A percentile compares a stretch with the other conserved stretches of the same genome.
These are phyloP conservation scores for Scelioninae gen. 1 DNA, from an alignment of 2,888 invertebrate species.

Conservation along the genomic window DNA sequence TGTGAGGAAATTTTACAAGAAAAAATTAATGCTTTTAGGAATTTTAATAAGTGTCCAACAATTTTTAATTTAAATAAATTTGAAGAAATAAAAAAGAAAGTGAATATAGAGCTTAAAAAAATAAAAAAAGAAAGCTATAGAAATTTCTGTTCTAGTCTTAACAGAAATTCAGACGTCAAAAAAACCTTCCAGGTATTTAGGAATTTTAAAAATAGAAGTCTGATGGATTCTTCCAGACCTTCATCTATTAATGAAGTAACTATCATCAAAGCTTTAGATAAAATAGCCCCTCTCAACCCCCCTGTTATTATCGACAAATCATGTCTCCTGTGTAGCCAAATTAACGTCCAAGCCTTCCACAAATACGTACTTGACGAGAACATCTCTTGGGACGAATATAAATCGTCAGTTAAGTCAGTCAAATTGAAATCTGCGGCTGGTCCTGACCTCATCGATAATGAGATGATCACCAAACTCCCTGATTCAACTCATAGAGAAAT, in stretches of 20 bases:
- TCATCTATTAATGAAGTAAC: not conserved
- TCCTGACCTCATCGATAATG: conserved; percentile 25
- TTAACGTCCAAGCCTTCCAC: not conserved
- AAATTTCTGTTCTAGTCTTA: conserved; percentile 12
- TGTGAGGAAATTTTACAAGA: conserved; percentile 13
- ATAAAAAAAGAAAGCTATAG: conserved; percentile 34
- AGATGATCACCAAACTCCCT: conserved; percentile 6
- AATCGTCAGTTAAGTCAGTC: not conserved
- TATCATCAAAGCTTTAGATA: conserved; percentile 4
- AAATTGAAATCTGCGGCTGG: conserved; percentile 6
- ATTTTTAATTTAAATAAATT: conserved; percentile 6
- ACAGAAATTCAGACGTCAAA: conserved; percentile 10
- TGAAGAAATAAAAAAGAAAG: conserved; percentile 17
- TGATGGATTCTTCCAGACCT: not conserved
- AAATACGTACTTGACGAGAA: not conserved
- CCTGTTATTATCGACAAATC: not conserved
- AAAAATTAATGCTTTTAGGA: conserved; percentile 15
- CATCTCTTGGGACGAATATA: conserved; percentile 6
- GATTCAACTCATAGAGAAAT: not conserved
- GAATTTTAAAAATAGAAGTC: conserved; percentile 24
- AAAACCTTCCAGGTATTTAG: conserved; percentile 21
- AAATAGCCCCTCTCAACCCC: not conserved
- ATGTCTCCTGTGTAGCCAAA: not conserved
- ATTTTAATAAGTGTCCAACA: not conserved
- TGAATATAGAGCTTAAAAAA: conserved; percentile 21